phyloP scores from a whole-genome alignment of 2,113 vertebrate species.

The Hyla sarda region DNA sequence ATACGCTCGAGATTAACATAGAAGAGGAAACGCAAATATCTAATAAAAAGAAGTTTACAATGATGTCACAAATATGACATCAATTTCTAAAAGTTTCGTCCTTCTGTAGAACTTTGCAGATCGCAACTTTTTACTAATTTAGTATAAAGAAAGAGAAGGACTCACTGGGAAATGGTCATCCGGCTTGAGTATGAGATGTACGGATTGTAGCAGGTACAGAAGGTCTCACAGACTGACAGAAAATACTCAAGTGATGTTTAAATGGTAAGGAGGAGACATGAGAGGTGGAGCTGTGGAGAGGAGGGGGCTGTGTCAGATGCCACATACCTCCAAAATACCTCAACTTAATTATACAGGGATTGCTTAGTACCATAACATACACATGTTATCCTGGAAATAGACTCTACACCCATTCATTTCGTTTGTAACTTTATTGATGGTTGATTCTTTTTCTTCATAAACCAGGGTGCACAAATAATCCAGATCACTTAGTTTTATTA shows the following conservation, averaged over 20 bases:
- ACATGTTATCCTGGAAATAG: neutral
- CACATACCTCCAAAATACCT: conserved; percentile 35
- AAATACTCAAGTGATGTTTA: neutral
- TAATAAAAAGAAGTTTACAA: neutral
- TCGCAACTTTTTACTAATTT: neutral
- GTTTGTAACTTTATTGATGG: neutral
- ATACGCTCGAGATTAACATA: neutral
- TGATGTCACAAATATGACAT: neutral
- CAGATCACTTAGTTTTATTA: neutral
- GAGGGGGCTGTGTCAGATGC: conserved; percentile 44
- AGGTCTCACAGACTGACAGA: neutral
- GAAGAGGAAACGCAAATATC: neutral
- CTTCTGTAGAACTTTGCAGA: neutral
- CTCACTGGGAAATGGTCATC: neutral
- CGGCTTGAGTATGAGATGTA: neutral
- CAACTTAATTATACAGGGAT: neutral
- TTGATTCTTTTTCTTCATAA: neutral
- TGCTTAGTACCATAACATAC: neutral
- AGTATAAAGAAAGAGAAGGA: neutral
- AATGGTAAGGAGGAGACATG: neutral
- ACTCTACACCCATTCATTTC: neutral
- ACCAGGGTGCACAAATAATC: neutral
- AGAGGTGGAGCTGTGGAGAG: neutral
- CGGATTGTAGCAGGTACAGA: neutral
- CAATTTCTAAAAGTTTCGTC: neutral